These are phyloP conservation scores for Therioaphis trifolii DNA, from an alignment of 2,888 invertebrate species.

Conservation along the genomic window DNA sequence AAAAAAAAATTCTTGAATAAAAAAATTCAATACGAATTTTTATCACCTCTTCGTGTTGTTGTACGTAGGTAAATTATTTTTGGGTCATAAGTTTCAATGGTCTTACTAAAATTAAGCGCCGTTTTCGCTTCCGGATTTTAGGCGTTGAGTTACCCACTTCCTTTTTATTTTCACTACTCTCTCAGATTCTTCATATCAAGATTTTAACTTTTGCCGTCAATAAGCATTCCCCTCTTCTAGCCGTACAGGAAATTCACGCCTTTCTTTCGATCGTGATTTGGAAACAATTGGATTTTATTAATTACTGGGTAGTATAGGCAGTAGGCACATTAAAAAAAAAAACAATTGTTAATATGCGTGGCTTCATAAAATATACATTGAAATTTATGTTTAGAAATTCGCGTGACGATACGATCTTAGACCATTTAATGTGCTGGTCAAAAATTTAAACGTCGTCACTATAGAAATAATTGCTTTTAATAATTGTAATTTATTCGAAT, in stretches of 20 bases:
- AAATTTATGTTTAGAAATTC: not conserved
- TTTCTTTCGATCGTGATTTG: constrained; percentile 29
- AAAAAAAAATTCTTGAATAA: too few relatives aligned
- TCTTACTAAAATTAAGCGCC: constrained; percentile 46
- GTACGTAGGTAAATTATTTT: constrained; percentile 10
- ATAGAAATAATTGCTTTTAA: too few relatives aligned
- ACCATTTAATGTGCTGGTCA: not conserved
- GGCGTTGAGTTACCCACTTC: constrained; percentile 27
- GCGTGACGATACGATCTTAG: constrained; percentile 3
- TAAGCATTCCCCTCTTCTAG: not conserved
- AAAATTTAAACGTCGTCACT: too few relatives aligned
- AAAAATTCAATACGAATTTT: too few relatives aligned
- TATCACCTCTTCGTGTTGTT: too few relatives aligned
- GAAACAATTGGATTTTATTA: constrained; percentile 35
- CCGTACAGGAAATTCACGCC: constrained; percentile 50
- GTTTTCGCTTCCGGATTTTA: constrained; percentile 47
- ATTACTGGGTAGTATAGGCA: constrained; percentile 10
- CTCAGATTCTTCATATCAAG: constrained; percentile 48
- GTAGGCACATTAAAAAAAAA: constrained; percentile 16
- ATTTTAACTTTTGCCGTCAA: constrained; percentile 55
- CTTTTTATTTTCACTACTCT: not conserved
- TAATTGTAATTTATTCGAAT: too few relatives aligned
- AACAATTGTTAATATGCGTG: not conserved
- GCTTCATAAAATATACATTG: not conserved
- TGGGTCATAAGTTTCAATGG: constrained; percentile 39